phyloP scores from a whole-genome alignment of 2,888 invertebrate species.

The Brachypterus glaber region DNA sequence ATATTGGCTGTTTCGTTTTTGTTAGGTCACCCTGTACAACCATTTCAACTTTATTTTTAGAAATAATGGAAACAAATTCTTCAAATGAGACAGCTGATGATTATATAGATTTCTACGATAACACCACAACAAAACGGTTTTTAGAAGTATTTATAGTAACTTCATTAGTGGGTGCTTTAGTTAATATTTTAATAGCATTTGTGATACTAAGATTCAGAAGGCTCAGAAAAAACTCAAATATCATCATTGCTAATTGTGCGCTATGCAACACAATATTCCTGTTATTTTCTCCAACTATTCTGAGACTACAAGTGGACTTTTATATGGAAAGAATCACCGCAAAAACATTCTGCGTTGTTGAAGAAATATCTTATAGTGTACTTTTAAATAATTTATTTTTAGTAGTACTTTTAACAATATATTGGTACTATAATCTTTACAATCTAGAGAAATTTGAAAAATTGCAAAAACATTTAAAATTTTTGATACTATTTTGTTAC shows the following conservation, averaged over 20 bases:
- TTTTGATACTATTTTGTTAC: background rate
- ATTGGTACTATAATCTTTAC: slow-evolving; percentile 4
- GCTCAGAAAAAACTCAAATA: background rate
- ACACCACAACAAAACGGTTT: too few relatives aligned
- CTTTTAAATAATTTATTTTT: slow-evolving; percentile 2
- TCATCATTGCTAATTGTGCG: background rate
- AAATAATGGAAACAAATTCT: too few relatives aligned
- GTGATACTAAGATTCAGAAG: background rate
- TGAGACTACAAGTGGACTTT: background rate
- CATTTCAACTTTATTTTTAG: too few relatives aligned
- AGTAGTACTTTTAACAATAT: background rate
- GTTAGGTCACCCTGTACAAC: too few relatives aligned
- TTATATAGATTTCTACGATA: too few relatives aligned
- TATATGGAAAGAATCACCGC: background rate
- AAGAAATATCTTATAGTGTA: slow-evolving; percentile 2
- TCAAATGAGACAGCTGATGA: too few relatives aligned
- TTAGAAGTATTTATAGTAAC: too few relatives aligned
- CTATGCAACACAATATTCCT: background rate
- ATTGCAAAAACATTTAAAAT: background rate
- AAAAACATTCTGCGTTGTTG: background rate
- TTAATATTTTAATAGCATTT: background rate
- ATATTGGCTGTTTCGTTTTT: too few relatives aligned
- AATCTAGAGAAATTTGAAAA: background rate
- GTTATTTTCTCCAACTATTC: background rate
- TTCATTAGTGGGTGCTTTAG: too few relatives aligned